Evolutionary conservation across 2,113 vertebrate species (phyloP).

Genomic region (Mola mola): DNA sequence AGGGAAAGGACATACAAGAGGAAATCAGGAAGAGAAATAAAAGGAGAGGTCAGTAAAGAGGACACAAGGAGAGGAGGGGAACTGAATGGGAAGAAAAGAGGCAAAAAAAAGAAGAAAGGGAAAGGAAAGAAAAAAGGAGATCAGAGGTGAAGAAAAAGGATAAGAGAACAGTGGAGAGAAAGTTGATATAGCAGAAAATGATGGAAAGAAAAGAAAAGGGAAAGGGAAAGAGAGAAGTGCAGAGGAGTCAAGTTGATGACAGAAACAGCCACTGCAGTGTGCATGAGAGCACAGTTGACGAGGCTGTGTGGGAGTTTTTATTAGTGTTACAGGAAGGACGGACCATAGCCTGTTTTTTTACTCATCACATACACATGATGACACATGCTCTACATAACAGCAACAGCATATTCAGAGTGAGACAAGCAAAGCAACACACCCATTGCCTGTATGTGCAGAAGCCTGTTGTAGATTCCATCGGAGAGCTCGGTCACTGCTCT

Average conservation of each 20-base stretch:
- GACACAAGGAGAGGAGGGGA: not conserved
- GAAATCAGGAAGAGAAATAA: not conserved
- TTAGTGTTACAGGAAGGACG: slow-evolving; percentile 22
- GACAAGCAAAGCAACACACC: slow-evolving; percentile 61
- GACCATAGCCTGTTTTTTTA: slow-evolving; percentile 15
- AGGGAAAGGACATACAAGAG: not conserved
- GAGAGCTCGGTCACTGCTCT: slow-evolving; percentile 87
- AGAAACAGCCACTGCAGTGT: slow-evolving; percentile 10
- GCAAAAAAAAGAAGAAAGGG: not conserved
- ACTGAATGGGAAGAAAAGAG: not conserved
- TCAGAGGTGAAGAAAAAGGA: no score
- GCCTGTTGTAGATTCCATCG: slow-evolving; percentile 87
- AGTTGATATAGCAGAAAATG: no score
- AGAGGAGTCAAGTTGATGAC: slow-evolving; percentile 13
- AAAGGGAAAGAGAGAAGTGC: not conserved
- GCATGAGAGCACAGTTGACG: slow-evolving; percentile 5
- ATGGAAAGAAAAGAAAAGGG: no score
- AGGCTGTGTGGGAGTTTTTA: slow-evolving; percentile 43
- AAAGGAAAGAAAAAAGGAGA: not conserved
- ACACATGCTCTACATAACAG: slow-evolving; percentile 22
- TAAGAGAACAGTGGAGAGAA: not conserved
- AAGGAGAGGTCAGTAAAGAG: not conserved
- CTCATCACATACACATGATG: slow-evolving; percentile 33
- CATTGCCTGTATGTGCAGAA: slow-evolving; percentile 89
- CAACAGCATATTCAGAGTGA: not conserved